These are phyloP conservation scores for Scaeva pyrastri DNA, from an alignment of 2,888 invertebrate genomes.

Conservation along the genomic window DNA sequence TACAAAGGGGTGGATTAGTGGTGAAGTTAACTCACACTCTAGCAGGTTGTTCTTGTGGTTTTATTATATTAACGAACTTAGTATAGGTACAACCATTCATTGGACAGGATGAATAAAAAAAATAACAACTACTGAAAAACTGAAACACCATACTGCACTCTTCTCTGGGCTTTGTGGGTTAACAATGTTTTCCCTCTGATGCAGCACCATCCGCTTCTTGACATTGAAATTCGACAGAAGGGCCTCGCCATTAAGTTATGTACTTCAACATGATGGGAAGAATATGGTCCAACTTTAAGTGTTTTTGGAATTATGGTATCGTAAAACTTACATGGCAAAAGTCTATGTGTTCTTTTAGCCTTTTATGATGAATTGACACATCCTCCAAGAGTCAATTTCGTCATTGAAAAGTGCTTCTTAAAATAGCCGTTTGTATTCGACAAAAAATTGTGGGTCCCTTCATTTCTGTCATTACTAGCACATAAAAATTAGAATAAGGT, in stretches of 20 bases:
- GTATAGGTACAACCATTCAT: conserved; percentile 30
- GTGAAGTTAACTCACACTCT: conserved; percentile 19
- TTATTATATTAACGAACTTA: conserved; percentile 49
- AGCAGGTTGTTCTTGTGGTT: conserved; percentile 28
- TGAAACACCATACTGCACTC: conserved; percentile 32
- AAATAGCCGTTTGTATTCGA: no score
- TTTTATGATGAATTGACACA: no score
- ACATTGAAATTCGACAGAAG: conserved; percentile 44
- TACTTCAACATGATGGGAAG: no score
- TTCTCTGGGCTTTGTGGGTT: conserved; percentile 8
- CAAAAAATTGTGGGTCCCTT: no score
- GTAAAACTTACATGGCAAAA: no score
- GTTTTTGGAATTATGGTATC: no score
- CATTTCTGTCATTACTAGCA: no score
- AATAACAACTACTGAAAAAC: conserved; percentile 34
- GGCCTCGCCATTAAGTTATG: not conserved
- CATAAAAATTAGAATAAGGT: no score
- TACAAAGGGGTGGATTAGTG: conserved; percentile 41
- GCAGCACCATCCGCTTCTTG: conserved; percentile 35
- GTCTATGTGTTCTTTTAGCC: no score
- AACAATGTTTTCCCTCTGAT: conserved; percentile 1
- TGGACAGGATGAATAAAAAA: not conserved
- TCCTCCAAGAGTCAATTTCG: no score
- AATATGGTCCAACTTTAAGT: no score
- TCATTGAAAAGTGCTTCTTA: no score